phyloP scores from a whole-genome alignment of 1,140 invertebrate genomes.

The Macrosteles quadrilineatus region DNA sequence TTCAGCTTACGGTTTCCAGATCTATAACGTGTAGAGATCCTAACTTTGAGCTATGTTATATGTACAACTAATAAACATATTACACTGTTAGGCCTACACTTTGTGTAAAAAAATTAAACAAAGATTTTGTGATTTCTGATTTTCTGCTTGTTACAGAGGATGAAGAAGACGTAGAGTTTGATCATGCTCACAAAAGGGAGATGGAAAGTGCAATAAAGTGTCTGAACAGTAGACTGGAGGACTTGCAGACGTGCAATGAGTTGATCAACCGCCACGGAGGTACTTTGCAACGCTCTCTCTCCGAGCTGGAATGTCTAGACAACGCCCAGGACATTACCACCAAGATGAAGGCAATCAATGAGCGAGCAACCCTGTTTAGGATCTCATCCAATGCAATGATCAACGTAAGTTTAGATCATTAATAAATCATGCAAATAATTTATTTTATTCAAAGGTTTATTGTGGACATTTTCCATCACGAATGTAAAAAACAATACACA shows the following conservation, averaged over 20 bases:
- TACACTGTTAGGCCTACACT: too few species aligned
- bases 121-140: slow-evolving; percentile 16
- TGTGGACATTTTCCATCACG: too few species aligned
- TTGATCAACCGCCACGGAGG: slow-evolving; percentile 85
- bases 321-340: slow-evolving; percentile 56
- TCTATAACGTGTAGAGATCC: too few species aligned
- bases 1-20: too few species aligned
- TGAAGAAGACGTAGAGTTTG: slow-evolving; percentile 74
- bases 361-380: slow-evolving; percentile 88
- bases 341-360: slow-evolving; percentile 77
- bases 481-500: too few species aligned
- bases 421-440: too few species aligned
- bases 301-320: slow-evolving; percentile 79
- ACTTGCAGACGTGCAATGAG: slow-evolving; percentile 88
- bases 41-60: too few species aligned
- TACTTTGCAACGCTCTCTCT: slow-evolving; percentile 78
- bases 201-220: slow-evolving; percentile 59
- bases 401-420: too few species aligned
- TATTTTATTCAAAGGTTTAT: too few species aligned
- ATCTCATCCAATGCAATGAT: slow-evolving; percentile 96
- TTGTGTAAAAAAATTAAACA: too few species aligned
- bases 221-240: slow-evolving; percentile 71
- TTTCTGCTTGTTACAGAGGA: slow-evolving; percentile 62
- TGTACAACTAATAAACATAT: too few species aligned
- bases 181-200: slow-evolving; percentile 51